Base-by-base conservation (phyloP, 2,797 vertebrate species). In the Lacerta viridis region DNA sequence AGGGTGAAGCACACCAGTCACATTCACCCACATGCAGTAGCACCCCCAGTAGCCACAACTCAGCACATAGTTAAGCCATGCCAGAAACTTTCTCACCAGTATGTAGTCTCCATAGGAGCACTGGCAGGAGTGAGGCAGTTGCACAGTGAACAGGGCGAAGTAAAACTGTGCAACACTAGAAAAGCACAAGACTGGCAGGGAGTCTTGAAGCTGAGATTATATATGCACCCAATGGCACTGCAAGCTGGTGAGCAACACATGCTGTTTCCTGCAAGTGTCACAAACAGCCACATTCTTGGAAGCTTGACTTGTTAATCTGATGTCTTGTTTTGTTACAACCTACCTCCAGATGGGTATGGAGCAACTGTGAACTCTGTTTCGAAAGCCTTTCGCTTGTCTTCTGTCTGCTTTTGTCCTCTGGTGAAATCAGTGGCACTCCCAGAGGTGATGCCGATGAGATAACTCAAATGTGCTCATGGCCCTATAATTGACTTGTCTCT, bases 271-370 rank as follows among this genome's bases (percentile, higher is more conserved):
- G 27, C 68, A 61, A 71, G 27, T 87, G 68, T 46, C 25, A 41
- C 36, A 20, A 17, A n/a, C 33, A 74, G 4, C 27, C 3, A 29
- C 69, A 36, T 64, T 87, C 25, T 55, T 87, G 17, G 68, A 74
- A 80, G 77, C 23, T 33, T 79, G 29, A 10, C 18, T 68, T 76
- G 33, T 29, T 61, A 27, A 36, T 78, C 39, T 74, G 55, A 74
- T 39, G 74, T 87, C 79, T 55, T 43, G 29, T 46, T n/a, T 81
- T 82, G 78, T 75, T 39, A 66, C 39, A 61, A 81, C 55, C 39
- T 81, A 20, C 11, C 69, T 87, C 79, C 39, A 27, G 9, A 75
- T 25, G 71, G 55, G 11, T 50, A 41, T 86, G n/a, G 75, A 15
- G 18, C 41, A 11, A n/a, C 50, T 64, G 10, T 59, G 43, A 55